Evolutionary conservation across 2,888 invertebrate genomes (phyloP), one percentile per base, ranked within the genome.

Genomic region (Formica aserva): DNA sequence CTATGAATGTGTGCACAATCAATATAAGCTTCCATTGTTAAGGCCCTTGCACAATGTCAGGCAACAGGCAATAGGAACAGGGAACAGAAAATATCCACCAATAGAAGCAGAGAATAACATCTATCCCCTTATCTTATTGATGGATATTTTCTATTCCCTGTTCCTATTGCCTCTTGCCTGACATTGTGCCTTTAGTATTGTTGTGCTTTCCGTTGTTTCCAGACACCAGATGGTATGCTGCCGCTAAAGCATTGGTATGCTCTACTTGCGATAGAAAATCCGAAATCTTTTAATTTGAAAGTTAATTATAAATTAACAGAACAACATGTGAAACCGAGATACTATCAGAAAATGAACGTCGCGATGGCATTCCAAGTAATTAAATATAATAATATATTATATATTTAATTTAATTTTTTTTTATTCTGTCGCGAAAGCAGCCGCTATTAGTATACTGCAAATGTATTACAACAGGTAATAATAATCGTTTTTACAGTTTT

Each of bases 341-440:
- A 29, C 60, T 60, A 60, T 13, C 60, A 60, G 13, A 60, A 60
- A 32, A 60, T 60, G 60, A 60, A 60, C 26, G 60, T 60, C 3
- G 15, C 29, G 29, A 3, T 60, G 13, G 32, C 60, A 29, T 60
- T 60, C 13, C 29, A 60, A 29, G 60, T 60, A 60, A 41, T 41
- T 41, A 41, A 41, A 41, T 41, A 22, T 22, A 22, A 22, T 22
- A 22, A 22, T 22, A 22, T 22, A 22, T 22, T 22, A 22, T 22
- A 22, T 22, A 22, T 22, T 22, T 22, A 22, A 22, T 22, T 22
- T 22, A 22, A 22, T 22, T 22, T 22, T 22, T 22, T 22, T 22
- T 22, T 22, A 22, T 22, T 22, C 22, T 22, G 22, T 22, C 22
- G 22, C 22, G 22, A 22, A 22, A 22, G 22, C 22, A 22, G 22